These are phyloP conservation scores for Micronisus gabar DNA, from an alignment of 2,113 vertebrate genomes.

Conservation along the genomic window DNA sequence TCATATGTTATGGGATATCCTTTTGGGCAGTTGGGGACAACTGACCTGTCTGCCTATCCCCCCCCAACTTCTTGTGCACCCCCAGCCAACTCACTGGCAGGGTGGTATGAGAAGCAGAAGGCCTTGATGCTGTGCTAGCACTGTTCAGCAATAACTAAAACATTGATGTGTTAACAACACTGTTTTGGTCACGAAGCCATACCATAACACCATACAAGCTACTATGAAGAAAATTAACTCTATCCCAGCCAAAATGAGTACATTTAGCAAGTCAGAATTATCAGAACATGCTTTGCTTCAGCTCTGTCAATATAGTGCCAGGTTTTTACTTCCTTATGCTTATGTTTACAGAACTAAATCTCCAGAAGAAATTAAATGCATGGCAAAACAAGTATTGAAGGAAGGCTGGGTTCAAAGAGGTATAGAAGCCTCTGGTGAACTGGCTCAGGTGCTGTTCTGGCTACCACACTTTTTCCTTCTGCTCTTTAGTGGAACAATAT, in stretches of 20 bases:
- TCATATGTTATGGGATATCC: too few species aligned
- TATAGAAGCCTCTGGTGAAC: neutral
- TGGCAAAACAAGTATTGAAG: neutral
- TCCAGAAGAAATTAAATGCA: neutral
- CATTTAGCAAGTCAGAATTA: neutral
- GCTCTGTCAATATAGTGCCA: neutral
- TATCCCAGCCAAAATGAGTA: fast-evolving
- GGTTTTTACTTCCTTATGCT: neutral
- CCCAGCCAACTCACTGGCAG: neutral
- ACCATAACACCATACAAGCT: neutral
- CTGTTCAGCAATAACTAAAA: neutral
- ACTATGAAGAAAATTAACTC: neutral
- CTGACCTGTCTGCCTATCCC: neutral
- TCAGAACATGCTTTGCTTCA: neutral
- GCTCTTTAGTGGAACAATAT: neutral
- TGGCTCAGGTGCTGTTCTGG: neutral
- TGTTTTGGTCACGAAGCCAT: neutral
- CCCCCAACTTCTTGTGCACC: neutral
- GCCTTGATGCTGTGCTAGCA: neutral
- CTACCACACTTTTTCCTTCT: neutral
- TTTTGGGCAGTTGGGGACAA: neutral
- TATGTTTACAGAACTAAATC: neutral
- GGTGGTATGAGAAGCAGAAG: neutral
- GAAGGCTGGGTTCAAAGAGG: neutral
- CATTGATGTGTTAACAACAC: neutral